These are phyloP conservation scores for Venusia cambrica DNA, from an alignment of 2,888 invertebrate species.

Conservation along the genomic window DNA sequence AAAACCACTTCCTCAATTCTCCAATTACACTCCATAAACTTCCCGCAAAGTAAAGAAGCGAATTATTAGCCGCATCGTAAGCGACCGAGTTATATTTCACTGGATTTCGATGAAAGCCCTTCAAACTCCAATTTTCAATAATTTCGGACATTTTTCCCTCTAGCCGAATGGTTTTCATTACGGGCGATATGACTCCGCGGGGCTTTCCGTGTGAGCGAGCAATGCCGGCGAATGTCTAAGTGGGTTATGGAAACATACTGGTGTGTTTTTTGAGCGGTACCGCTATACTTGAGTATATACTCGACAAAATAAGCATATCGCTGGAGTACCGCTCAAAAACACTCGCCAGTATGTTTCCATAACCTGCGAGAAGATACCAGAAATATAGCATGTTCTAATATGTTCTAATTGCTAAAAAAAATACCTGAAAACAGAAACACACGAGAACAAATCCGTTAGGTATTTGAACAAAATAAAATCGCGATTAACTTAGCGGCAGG, in stretches of 20 bases:
- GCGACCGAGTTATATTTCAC: constrained; percentile 28
- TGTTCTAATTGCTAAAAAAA: no score
- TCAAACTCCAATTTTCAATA: constrained; percentile 47
- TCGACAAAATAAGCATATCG: no score
- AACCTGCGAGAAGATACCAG: no score
- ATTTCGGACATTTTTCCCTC: constrained; percentile 37
- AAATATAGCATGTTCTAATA: no score
- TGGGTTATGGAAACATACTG: constrained; percentile 33
- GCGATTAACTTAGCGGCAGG: no score
- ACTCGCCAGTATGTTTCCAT: no score
- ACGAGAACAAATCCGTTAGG: no score
- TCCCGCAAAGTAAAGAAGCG: constrained; percentile 15
- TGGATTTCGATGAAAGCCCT: constrained; percentile 36
- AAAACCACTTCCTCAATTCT: constrained; percentile 16
- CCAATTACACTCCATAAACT: constrained; percentile 17
- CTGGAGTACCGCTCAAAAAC: no score
- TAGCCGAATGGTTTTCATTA: constrained; percentile 45
- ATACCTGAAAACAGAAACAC: no score
- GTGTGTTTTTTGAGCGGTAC: constrained; percentile 2
- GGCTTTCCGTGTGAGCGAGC: constrained; percentile 46
- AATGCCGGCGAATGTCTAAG: constrained; percentile 33
- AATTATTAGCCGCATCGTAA: constrained; percentile 22
- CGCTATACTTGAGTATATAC: no score
- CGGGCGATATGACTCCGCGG: constrained; percentile 42
- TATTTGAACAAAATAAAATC: no score